A percentile compares a stretch with the other conserved stretches of the same genome.
Evolutionary conservation across 2,888 invertebrate species (phyloP).

Genomic region (Diachrysia chrysitis): DNA sequence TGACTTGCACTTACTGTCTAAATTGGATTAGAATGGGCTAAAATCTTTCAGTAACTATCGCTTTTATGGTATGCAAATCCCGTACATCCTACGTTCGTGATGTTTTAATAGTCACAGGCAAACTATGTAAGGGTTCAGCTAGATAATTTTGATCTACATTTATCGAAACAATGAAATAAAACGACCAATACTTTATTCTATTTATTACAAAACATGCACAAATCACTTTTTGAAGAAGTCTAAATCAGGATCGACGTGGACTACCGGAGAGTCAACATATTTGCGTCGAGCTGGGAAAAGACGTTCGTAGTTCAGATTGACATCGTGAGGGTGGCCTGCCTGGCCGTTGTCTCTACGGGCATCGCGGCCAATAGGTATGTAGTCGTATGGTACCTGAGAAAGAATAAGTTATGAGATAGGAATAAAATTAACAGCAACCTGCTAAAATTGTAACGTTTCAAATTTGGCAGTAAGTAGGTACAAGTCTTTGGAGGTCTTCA

Average conservation of each 20-base stretch:
- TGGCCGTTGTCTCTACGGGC: constrained; percentile 47
- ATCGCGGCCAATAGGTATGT: constrained; percentile 76
- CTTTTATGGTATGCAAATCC: too few species aligned
- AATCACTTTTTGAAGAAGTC: constrained; percentile 27
- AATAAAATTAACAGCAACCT: background rate
- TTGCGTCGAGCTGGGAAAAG: constrained; percentile 76
- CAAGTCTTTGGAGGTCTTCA: too few species aligned
- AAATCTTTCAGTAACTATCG: too few species aligned
- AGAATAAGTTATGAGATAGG: background rate
- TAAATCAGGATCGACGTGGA: constrained; percentile 11
- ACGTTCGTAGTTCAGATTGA: constrained; percentile 76
- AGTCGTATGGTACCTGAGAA: constrained; percentile 83
- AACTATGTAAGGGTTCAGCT: too few species aligned
- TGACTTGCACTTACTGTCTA: too few species aligned
- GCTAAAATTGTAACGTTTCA: too few species aligned
- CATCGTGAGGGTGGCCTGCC: constrained; percentile 70
- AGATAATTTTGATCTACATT: too few species aligned
- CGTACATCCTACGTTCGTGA: too few species aligned
- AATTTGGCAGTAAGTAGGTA: too few species aligned
- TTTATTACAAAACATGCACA: background rate
- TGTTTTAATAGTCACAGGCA: too few species aligned
- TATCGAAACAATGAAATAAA: background rate
- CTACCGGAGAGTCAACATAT: constrained; percentile 55
- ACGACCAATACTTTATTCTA: background rate
- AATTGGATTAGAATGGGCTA: too few species aligned